Percentiles rank a stretch among this genome's conserved stretches.
phyloP scores from a whole-genome alignment of 2,888 invertebrate species.

The Salticus scenicus region DNA sequence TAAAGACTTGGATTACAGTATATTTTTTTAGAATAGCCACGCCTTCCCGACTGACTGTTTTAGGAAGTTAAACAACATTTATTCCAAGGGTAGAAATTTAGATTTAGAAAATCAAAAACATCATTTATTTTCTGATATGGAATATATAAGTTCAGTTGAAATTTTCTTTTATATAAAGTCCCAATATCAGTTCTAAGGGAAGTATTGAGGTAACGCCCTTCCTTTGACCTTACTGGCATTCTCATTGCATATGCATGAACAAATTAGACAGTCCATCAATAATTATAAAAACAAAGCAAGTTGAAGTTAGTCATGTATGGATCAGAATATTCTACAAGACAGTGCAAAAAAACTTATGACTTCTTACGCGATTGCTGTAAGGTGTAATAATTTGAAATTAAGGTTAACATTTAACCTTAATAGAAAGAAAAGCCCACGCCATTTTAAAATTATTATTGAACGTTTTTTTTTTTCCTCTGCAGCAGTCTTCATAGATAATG shows the following conservation, averaged over 20 bases:
- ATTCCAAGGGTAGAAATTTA: no score
- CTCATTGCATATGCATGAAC: neutral
- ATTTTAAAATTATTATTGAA: no score
- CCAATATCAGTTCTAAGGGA: neutral
- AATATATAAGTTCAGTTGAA: no score
- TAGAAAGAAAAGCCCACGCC: neutral
- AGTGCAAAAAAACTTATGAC: neutral
- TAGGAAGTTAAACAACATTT: no score
- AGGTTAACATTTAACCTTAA: conserved; percentile 1
- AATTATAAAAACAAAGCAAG: neutral
- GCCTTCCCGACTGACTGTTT: no score
- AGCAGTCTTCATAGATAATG: no score
- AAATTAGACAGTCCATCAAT: neutral
- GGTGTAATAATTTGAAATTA: neutral
- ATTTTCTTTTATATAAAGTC: no score
- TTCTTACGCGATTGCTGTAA: neutral
- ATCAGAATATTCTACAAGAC: neutral
- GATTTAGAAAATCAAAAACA: no score
- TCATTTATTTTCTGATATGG: no score
- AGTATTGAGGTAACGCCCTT: neutral
- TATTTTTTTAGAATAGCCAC: no score
- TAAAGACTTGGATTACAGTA: no score
- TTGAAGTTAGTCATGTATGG: neutral
- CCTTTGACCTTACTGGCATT: neutral
- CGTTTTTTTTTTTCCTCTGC: neutral